phyloP scores from a whole-genome alignment of 2,797 vertebrate species.

The Notolabrus celidotus region DNA sequence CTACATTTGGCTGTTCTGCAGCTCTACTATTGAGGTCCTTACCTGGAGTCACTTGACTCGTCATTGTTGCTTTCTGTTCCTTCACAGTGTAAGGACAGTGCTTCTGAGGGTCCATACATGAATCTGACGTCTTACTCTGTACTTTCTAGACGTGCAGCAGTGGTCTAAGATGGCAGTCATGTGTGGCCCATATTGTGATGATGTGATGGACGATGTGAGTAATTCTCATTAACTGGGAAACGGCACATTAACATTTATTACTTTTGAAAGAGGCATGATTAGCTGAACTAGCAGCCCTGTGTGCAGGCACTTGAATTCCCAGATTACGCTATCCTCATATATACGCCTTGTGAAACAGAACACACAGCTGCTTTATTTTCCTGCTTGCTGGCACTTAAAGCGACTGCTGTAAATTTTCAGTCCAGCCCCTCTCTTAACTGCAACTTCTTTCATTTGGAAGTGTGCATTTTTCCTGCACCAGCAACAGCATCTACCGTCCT shows the following conservation, averaged over 20 bases:
- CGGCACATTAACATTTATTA: conserved; percentile 77
- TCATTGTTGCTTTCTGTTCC: neutral
- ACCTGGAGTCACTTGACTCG: neutral
- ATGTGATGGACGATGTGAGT: conserved; percentile 81
- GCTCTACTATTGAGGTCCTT: neutral
- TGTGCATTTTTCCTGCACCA: conserved; percentile 35
- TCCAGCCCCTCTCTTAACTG: conserved; percentile 56
- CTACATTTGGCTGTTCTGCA: neutral
- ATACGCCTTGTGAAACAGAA: conserved; percentile 71
- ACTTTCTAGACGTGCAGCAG: conserved; percentile 1
- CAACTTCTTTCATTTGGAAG: conserved; percentile 41
- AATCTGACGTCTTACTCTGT: conserved; percentile 6
- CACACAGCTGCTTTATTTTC: conserved; percentile 79
- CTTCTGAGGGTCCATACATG: neutral
- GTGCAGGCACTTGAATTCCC: conserved; percentile 61
- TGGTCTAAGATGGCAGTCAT: conserved; percentile 50
- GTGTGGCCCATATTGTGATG: conserved; percentile 75
- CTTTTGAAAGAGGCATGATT: conserved; percentile 65
- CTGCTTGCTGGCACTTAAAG: conserved; percentile 62
- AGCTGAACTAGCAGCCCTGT: conserved; percentile 55
- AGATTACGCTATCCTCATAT: conserved; percentile 70
- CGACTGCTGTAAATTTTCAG: conserved; percentile 65
- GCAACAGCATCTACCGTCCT: conserved; percentile 67
- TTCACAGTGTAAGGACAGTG: no score
- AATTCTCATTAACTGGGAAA: conserved; percentile 77